Percentiles rank a stretch among this genome's conserved stretches.
phyloP scores from a whole-genome alignment of 23 tunicate genomes.

The Trididemnum clinides region DNA sequence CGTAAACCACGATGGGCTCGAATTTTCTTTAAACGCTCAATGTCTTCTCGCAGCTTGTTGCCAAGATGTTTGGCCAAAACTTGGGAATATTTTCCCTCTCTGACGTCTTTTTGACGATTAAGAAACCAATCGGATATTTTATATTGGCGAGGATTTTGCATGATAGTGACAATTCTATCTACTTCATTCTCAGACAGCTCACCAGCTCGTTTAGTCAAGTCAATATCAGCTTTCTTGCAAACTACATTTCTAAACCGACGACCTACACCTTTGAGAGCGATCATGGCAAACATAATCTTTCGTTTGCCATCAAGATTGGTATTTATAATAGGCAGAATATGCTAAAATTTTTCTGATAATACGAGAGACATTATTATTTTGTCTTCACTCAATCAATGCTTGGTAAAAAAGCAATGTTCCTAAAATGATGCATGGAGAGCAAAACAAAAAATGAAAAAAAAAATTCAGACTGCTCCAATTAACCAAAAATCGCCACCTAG shows the following conservation, averaged over 20 bases:
- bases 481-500: no score
- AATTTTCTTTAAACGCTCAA: constrained; percentile 80
- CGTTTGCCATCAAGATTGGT: constrained; percentile 89
- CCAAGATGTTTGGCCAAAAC: constrained; percentile 77
- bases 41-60: constrained; percentile 90
- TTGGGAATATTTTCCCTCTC: constrained; percentile 77
- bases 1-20: constrained; percentile 92
- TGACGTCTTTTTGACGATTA: constrained; percentile 75
- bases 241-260: constrained; percentile 53
- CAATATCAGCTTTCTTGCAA: constrained; percentile 87
- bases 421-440: no score
- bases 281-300: constrained; percentile 71
- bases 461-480: no score
- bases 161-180: constrained; percentile 67
- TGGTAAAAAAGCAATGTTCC: no score
- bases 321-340: constrained; percentile 89
- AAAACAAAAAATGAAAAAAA: no score
- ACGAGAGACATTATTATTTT: constrained; percentile 83
- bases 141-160: constrained; percentile 86
- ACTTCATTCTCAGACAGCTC: constrained; percentile 74
- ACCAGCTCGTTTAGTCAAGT: constrained; percentile 78
- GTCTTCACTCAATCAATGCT: no score
- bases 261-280: constrained; percentile 77
- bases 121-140: constrained; percentile 88
- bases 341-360: constrained; percentile 94